Conservation (phyloP, 2,113 vertebrate species). For the Perca fluviatilis region DNA sequence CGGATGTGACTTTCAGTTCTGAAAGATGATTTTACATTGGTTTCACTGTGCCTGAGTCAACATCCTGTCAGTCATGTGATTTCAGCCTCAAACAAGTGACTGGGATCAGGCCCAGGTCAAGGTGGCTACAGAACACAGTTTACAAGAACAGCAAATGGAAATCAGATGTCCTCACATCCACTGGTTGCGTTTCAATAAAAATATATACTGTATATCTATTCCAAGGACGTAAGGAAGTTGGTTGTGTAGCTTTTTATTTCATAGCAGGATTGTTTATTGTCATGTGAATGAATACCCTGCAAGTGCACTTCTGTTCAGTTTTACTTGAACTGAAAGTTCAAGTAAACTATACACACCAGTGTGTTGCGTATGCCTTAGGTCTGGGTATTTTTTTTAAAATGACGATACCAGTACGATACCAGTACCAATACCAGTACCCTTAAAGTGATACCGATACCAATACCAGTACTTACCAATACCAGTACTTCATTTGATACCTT, state of each 20-base stretch:
- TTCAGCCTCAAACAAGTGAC: constrained; percentile 58
- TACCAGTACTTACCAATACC: no score
- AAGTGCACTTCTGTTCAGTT: not conserved
- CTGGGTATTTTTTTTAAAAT: no score
- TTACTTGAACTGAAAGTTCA: not conserved
- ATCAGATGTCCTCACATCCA: not conserved
- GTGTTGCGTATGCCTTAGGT: no score
- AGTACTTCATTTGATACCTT: no score
- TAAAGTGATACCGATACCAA: no score
- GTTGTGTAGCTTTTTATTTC: not conserved
- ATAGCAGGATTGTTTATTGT: not conserved
- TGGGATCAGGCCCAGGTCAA: constrained; percentile 2
- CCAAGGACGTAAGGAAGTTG: no score
- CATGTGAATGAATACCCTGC: not conserved
- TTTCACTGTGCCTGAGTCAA: constrained; percentile 46
- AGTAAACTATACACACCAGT: not conserved
- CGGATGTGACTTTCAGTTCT: not conserved
- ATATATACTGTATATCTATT: not conserved
- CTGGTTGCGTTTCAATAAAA: not conserved
- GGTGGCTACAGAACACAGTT: constrained; percentile 9
- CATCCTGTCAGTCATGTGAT: constrained; percentile 65
- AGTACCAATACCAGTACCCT: no score
- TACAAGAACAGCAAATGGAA: not conserved
- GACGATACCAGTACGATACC: no score
- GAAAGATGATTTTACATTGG: not conserved